phyloP scores from a whole-genome alignment of 2,797 vertebrate genomes.

The Potorous gilbertii region DNA sequence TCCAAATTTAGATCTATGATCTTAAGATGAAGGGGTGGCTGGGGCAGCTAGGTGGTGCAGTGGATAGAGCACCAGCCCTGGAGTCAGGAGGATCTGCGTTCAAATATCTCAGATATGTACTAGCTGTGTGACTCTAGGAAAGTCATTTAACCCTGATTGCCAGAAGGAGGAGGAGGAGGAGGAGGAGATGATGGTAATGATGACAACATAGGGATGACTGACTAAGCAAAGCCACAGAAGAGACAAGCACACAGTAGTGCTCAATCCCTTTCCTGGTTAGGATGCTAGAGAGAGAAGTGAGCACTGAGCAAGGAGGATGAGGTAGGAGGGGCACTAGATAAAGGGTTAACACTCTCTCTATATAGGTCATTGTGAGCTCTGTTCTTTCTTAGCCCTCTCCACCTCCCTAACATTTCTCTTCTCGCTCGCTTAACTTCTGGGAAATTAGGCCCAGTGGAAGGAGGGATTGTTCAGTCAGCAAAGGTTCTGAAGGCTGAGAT shows the following conservation, averaged over 20 bases:
- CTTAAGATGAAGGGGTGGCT: background rate
- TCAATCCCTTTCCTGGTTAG: background rate
- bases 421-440: background rate
- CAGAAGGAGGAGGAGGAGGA: background rate
- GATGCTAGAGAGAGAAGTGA: background rate
- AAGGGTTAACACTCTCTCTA: background rate
- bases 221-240: background rate
- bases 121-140: background rate
- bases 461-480: background rate
- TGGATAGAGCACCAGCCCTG: background rate
- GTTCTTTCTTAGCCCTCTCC: background rate
- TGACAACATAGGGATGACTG: background rate
- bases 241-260: background rate
- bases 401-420: background rate
- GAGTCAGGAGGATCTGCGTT: background rate
- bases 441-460: background rate
- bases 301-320: background rate
- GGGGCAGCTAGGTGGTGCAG: background rate
- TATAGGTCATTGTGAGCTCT: background rate
- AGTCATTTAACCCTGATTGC: background rate
- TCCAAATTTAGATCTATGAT: background rate
- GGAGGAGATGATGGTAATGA: background rate
- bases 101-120: background rate
- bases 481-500: background rate
- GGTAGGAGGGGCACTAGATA: background rate